phyloP scores from a whole-genome alignment of 1,140 invertebrate genomes.

The Camponotus pennsylvanicus region DNA sequence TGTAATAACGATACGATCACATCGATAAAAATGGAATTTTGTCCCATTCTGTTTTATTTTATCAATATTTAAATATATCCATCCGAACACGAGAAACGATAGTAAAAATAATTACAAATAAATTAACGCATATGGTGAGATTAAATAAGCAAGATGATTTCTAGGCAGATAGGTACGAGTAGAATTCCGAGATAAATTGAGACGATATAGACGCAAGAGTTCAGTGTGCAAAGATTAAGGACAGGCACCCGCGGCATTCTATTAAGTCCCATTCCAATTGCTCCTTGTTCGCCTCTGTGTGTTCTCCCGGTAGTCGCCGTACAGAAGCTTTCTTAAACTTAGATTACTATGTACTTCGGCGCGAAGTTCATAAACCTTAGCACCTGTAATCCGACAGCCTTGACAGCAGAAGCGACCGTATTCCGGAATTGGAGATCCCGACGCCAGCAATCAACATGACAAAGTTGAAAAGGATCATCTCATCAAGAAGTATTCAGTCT shows the following conservation, averaged over 20 bases:
- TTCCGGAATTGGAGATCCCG: constrained; percentile 54
- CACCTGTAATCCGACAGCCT: constrained; percentile 56
- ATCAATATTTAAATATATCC: neutral
- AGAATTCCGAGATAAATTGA: constrained; percentile 52
- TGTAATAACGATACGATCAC: neutral
- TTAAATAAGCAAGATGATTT: constrained; percentile 25
- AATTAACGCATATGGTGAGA: constrained; percentile 2
- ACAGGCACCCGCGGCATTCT: constrained; percentile 55
- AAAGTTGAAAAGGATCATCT: constrained; percentile 57
- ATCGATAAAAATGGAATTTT: neutral
- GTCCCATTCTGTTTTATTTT: neutral
- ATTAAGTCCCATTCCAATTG: constrained; percentile 56
- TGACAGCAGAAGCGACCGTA: constrained; percentile 31
- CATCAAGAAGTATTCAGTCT: constrained; percentile 39
- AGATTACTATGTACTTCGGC: constrained; percentile 62
- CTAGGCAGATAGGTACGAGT: constrained; percentile 9
- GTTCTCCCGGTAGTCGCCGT: constrained; percentile 48
- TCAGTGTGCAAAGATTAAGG: constrained; percentile 52
- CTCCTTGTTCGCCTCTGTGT: constrained; percentile 53
- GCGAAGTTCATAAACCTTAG: constrained; percentile 62
- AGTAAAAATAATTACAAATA: constrained; percentile 11
- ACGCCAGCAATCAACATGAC: constrained; percentile 56
- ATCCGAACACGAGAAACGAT: neutral
- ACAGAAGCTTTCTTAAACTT: constrained; percentile 61
- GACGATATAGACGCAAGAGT: constrained; percentile 38